Evolutionary conservation across 2,113 vertebrate species (phyloP).

Genomic region (Hippocampus comes): DNA sequence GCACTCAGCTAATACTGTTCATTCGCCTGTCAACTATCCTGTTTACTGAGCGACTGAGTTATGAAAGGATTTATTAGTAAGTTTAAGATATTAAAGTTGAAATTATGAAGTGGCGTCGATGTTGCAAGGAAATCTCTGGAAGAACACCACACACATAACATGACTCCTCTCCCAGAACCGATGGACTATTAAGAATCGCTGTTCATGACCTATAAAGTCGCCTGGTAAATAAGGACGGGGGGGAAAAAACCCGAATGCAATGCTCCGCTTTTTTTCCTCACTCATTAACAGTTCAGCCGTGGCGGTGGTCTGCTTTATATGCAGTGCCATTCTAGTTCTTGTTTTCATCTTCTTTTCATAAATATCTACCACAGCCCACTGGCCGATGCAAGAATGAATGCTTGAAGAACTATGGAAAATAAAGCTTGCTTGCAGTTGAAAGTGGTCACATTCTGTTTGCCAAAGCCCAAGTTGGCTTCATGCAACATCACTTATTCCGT

Average conservation of each 20-base stretch:
- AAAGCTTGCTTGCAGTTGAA: neutral
- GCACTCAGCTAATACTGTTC: slow-evolving; percentile 8
- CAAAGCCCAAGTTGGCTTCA: slow-evolving; percentile 3
- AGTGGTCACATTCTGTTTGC: slow-evolving; percentile 3
- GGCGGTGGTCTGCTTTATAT: neutral
- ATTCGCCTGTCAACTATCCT: slow-evolving; percentile 11
- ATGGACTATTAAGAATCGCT: neutral
- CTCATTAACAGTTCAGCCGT: neutral
- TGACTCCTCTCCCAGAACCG: too few species aligned
- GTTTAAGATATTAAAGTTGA: too few species aligned
- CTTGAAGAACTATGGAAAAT: neutral
- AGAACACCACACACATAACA: too few species aligned
- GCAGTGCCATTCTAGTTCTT: neutral
- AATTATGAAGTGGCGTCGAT: too few species aligned
- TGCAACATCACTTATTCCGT: slow-evolving; percentile 5
- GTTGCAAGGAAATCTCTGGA: too few species aligned
- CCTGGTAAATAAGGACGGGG: neutral
- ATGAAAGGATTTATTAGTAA: slow-evolving; percentile 30
- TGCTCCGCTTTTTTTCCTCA: neutral
- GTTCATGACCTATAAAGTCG: neutral
- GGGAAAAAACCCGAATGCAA: neutral
- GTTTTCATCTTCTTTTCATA: neutral
- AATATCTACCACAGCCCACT: slow-evolving; percentile 7
- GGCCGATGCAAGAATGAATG: neutral
- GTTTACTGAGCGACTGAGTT: slow-evolving; percentile 30